Conservation (phyloP, 1,140 invertebrate species). For the Protaetia brevitarsis region DNA sequence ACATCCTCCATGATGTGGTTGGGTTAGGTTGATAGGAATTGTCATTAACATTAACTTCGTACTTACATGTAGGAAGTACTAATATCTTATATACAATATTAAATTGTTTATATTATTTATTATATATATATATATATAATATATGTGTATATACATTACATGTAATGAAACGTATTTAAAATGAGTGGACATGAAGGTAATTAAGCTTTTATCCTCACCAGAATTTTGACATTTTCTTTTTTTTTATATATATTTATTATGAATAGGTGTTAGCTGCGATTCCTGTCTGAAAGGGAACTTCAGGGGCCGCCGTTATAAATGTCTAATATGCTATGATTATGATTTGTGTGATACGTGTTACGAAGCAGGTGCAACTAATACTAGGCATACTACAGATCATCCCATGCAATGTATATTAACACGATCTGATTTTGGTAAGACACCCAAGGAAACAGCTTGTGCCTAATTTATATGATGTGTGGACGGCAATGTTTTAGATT, state of each 20-base stretch:
- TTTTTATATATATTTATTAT: conserved; percentile 32
- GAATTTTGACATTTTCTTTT: neutral
- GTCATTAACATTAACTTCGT: neutral
- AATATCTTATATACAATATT: too few species aligned
- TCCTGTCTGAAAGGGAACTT: conserved; percentile 98
- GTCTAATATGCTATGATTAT: conserved; percentile 98
- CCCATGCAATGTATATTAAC: conserved; percentile 98
- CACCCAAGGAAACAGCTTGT: neutral
- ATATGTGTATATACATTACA: too few species aligned
- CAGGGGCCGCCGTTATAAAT: conserved; percentile 95
- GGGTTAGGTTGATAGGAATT: conserved; percentile 10
- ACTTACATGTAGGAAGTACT: too few species aligned
- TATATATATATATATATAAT: too few species aligned
- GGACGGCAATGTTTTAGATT: conserved; percentile 59
- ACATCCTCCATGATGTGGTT: conserved; percentile 11
- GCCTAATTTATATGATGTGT: neutral
- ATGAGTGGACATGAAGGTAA: conserved; percentile 22
- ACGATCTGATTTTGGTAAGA: conserved; percentile 89
- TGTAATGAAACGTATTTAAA: conserved; percentile 5
- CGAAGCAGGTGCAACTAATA: conserved; percentile 89
- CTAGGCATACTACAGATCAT: conserved; percentile 91
- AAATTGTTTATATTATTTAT: conserved; percentile 1
- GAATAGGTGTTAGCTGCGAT: conserved; percentile 97
- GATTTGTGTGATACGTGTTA: conserved; percentile 96
- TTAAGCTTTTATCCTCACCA: neutral